A percentile compares a stretch with the other conserved stretches of the same genome.
Evolutionary conservation across 2,797 vertebrate genomes (phyloP).

Genomic region (Enteromius treurensis): DNA sequence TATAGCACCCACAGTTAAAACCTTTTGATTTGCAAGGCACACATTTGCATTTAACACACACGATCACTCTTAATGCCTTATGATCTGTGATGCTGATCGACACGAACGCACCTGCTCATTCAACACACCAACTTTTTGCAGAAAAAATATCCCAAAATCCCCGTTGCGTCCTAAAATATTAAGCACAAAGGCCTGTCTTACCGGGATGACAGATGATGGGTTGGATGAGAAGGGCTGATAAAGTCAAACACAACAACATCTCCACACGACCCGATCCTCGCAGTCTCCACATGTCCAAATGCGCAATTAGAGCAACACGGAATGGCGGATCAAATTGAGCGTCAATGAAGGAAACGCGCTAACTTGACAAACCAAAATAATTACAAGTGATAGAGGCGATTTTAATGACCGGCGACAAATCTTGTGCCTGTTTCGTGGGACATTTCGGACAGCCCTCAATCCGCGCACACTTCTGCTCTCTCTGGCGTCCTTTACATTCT

Average conservation of each 20-base stretch:
- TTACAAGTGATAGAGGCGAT: constrained; percentile 21
- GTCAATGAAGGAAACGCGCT: constrained; percentile 59
- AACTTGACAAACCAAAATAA: constrained; percentile 65
- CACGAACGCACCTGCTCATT: constrained; percentile 11
- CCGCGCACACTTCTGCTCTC: constrained; percentile 51
- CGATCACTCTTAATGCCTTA: neutral
- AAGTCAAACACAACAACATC: constrained; percentile 89
- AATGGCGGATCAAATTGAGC: constrained; percentile 75
- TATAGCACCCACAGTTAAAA: neutral
- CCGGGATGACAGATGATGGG: constrained; percentile 91
- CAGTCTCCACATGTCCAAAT: constrained; percentile 92
- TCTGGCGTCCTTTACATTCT: constrained; percentile 47
- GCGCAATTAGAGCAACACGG: constrained; percentile 88
- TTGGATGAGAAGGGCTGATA: constrained; percentile 87
- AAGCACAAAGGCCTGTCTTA: constrained; percentile 76
- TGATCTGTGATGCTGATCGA: neutral
- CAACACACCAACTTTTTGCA: constrained; percentile 41
- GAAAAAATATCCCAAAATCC: neutral
- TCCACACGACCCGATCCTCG: constrained; percentile 92
- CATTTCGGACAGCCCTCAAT: constrained; percentile 56
- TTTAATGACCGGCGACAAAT: constrained; percentile 30
- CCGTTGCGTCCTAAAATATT: neutral
- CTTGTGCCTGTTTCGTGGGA: constrained; percentile 49
- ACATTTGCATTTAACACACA: neutral
- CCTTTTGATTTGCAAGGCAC: neutral